Evolutionary conservation across 2,888 invertebrate genomes (phyloP).

Genomic region (Schrankia costaestrigalis): DNA sequence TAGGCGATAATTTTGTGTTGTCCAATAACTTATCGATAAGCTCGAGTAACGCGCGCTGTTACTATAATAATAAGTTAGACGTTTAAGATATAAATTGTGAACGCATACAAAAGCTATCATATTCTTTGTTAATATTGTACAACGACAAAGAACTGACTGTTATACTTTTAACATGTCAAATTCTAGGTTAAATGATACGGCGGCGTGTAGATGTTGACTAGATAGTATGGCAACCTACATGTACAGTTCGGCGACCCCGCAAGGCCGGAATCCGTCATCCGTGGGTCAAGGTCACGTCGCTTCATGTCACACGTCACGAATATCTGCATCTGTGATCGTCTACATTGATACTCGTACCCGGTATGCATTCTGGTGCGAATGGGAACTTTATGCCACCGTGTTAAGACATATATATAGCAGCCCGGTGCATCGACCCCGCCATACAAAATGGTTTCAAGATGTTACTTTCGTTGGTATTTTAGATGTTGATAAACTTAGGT

Average conservation of each 20-base stretch:
- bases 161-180: slow-evolving; percentile 24
- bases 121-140: slow-evolving; percentile 11
- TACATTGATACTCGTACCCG: slow-evolving; percentile 57
- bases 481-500: slow-evolving; percentile 44
- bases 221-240: slow-evolving; percentile 55
- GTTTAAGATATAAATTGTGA: slow-evolving; percentile 13
- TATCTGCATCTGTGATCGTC: slow-evolving; percentile 77
- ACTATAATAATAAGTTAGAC: slow-evolving; percentile 3
- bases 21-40: slow-evolving; percentile 30
- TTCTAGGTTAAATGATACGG: slow-evolving; percentile 33
- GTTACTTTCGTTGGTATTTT: slow-evolving; percentile 69
- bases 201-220: slow-evolving; percentile 46
- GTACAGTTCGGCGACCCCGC: slow-evolving; percentile 65
- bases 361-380: slow-evolving; percentile 44
- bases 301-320: slow-evolving; percentile 62
- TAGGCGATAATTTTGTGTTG: slow-evolving; percentile 18
- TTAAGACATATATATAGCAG: slow-evolving; percentile 56
- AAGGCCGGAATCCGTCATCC: slow-evolving; percentile 78
- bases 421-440: slow-evolving; percentile 68
- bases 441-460: slow-evolving; percentile 57
- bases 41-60: slow-evolving; percentile 14
- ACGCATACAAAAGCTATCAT: slow-evolving; percentile 14
- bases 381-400: slow-evolving; percentile 49
- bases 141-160: slow-evolving; percentile 16
- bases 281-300: slow-evolving; percentile 71